Base-by-base conservation (phyloP, 1,140 invertebrate species). In the Plodia interpunctella region DNA sequence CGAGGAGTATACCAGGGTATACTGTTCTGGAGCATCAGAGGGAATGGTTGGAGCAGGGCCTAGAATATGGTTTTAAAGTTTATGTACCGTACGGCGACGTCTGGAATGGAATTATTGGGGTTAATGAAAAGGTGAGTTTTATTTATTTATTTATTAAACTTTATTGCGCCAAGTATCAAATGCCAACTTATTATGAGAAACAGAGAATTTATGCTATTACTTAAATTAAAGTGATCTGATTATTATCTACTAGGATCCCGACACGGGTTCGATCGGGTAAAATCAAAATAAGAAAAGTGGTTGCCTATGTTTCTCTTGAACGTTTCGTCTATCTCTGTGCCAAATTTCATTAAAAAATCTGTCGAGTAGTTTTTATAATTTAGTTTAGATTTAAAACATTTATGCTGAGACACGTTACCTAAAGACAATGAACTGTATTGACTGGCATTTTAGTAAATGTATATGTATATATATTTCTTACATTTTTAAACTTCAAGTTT, bases 21-120 rank as follows among this genome's bases (percentile, higher is more conserved):
- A 68, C 63, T 0, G 20, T 62, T 0, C 53, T 82, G 10, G 68
- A 76, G 0, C 70, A 53, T 15, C 61, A 70, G 20, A 60, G 67
- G 44, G 25, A 60, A 11, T 70, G 78, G 50, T 11, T 72, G 13
- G 44, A 67, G 20, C 52, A 35, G 2, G 70, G 68, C 19, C 49
- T 70, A 2, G 67, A 76, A 32, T 75, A 78, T 52, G 71, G 72
- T 10, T 77, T 81, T 20, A 74, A 68, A 67, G 77, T 74, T 5
- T 81, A 77, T 49, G 73, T 72, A 49, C 74, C 78, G n/a, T 75
- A 66, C n/a, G 77, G 72, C 5, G 66, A 78, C 20, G 49, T 71
- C 13, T 44, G 21, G 0, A 76, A 76, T 53, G 78, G 80, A 56
- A 65, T 78, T 21, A 65, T 78, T 2, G 66, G 62, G 30, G 51